A percentile compares a stretch with the other conserved stretches of the same genome.
phyloP scores from a whole-genome alignment of 2,113 vertebrate genomes.

The Haemorhous mexicanus region DNA sequence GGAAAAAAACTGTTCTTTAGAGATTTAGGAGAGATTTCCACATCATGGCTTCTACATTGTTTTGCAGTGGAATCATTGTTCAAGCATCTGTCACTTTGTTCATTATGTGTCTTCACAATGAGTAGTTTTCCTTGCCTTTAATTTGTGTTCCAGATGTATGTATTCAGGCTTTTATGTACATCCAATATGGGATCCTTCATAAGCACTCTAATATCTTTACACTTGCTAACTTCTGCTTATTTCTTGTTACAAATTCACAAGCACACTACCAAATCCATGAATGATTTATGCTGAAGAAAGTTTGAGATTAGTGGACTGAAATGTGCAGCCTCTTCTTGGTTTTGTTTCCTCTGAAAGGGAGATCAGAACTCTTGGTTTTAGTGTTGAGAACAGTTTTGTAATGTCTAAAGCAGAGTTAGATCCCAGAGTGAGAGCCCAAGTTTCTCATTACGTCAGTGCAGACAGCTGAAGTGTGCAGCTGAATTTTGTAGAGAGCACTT shows the following conservation, averaged over 20 bases:
- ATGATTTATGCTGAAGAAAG: not conserved
- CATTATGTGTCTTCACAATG: not conserved
- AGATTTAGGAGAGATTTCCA: not conserved
- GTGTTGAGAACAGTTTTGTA: not conserved
- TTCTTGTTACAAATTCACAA: not conserved
- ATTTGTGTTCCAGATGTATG: not conserved
- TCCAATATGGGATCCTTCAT: not conserved
- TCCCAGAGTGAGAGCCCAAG: not conserved
- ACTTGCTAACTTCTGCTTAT: not conserved
- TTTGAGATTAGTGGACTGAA: not conserved
- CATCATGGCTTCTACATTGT: not conserved
- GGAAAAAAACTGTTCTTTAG: not conserved
- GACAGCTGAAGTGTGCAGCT: not conserved
- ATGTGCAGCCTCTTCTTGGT: not conserved
- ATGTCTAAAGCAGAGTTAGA: not conserved
- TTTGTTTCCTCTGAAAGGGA: not conserved
- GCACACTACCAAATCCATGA: not conserved
- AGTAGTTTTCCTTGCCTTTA: not conserved
- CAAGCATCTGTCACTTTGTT: not conserved
- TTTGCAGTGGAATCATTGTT: not conserved
- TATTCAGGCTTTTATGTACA: not conserved
- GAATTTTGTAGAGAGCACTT: not conserved
- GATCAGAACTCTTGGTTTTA: not conserved
- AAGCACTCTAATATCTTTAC: not conserved
- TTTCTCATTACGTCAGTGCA: not conserved